phyloP scores from a whole-genome alignment of 2,888 invertebrate genomes.

The Parnassius mnemosyne region DNA sequence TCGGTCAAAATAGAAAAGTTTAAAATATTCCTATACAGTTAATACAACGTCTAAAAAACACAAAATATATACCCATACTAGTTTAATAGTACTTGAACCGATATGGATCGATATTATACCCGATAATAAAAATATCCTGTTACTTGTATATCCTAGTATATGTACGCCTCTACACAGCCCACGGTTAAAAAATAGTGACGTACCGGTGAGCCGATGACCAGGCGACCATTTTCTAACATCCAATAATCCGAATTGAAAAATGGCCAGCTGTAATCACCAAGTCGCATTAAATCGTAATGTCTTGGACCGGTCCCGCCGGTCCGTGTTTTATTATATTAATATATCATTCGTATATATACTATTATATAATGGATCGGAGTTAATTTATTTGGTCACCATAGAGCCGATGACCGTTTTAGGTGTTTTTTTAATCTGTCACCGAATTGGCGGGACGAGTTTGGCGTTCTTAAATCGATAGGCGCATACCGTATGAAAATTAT shows the following conservation, averaged over 20 bases:
- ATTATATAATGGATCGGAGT: slow-evolving; percentile 67
- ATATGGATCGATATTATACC: too few relatives aligned
- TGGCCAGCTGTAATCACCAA: slow-evolving; percentile 64
- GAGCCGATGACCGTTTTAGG: slow-evolving; percentile 59
- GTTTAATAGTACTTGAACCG: background rate
- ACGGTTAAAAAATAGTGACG: slow-evolving; percentile 42
- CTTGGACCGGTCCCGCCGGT: slow-evolving; percentile 51
- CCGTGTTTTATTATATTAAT: slow-evolving; percentile 58
- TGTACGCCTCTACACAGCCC: slow-evolving; percentile 25
- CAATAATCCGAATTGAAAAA: slow-evolving; percentile 56
- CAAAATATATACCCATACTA: slow-evolving; percentile 1
- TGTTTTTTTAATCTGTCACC: slow-evolving; percentile 46
- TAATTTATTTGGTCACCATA: slow-evolving; percentile 68
- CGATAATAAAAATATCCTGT: slow-evolving; percentile 15
- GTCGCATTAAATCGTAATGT: slow-evolving; percentile 62
- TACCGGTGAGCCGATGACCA: slow-evolving; percentile 45
- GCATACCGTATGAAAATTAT: slow-evolving; percentile 27
- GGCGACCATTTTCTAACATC: slow-evolving; percentile 38
- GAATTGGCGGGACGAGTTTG: slow-evolving; percentile 43
- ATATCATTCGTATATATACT: slow-evolving; percentile 65
- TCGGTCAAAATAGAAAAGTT: too few relatives aligned
- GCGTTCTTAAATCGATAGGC: slow-evolving; percentile 35
- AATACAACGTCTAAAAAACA: background rate
- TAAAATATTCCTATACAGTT: too few relatives aligned
- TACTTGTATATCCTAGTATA: slow-evolving; percentile 6